Evolutionary conservation across 1,140 invertebrate genomes (phyloP), one percentile per base, ranked within the genome.

Genomic region (Panagrolaimus sp.): DNA sequence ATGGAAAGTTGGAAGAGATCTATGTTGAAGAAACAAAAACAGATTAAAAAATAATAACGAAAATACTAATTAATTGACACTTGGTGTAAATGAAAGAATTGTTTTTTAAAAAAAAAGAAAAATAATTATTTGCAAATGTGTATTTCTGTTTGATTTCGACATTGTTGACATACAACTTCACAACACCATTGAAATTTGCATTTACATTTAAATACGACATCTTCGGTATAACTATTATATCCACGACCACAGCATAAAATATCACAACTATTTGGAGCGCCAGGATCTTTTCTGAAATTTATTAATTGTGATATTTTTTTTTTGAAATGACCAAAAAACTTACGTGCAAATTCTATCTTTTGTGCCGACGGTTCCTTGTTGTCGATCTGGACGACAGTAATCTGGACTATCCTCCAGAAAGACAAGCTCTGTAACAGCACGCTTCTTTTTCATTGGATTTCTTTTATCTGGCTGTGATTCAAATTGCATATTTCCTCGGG

Each of bases 331-430:
- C 10, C 44, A 15, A 67, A 44, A 10, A 28, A 76, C 48, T 32
- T 63, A 76, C 74, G 86, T 86, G 76, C 87, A 87, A 79, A 78
- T 88, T 88, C 89, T 87, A 69, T 88, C 88, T 67, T 84, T 78
- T 0, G 89, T 90, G 10, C 93, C 94, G 12, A 77, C 43, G 5
- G 74, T 78, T 10, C 74, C 74, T 9, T 77, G 63, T 7, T 58
- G 44, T 24, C 71, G 62, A 68, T 77, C 75, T 21, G 45, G 65
- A 14, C 92, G 91, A 85, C 93, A 96, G 84, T 92, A 96, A 80
- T 91, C 94, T 0, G 93, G 93, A 1, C 91, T 94, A 79, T 90
- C 90, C 83, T 93, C 91, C 80, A 91, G 91, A 83, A 91, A 95
- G 63, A 93, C 87, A 6, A 94, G 86, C 66, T 90, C 89, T 26